These are phyloP conservation scores for Spheniscus humboldti DNA, from an alignment of 2,797 vertebrate genomes.

Conservation along the genomic window DNA sequence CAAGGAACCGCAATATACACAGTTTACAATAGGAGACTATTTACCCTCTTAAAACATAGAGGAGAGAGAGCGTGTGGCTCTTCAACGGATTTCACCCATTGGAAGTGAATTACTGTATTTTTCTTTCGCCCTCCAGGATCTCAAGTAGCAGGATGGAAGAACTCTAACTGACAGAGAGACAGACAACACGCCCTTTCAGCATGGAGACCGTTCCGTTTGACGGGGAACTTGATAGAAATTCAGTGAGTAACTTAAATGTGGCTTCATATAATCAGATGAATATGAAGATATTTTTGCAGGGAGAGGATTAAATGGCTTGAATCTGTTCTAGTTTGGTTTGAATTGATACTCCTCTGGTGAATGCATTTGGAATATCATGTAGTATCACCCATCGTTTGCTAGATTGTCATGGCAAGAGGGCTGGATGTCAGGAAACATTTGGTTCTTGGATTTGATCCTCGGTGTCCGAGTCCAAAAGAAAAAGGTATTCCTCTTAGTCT, in stretches of 20 bases:
- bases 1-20: rapidly evolving
- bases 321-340: neutral
- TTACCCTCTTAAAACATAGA: neutral
- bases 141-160: conserved; percentile 44
- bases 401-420: neutral
- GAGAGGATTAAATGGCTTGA: neutral
- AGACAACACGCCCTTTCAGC: conserved; percentile 21
- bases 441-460: neutral
- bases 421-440: neutral
- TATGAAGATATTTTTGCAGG: neutral
- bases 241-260: conserved; percentile 62
- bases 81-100: neutral
- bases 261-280: neutral
- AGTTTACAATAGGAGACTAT: neutral
- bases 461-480: neutral
- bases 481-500: neutral
- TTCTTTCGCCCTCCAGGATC: conserved; percentile 7
- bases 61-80: neutral
- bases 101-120: neutral
- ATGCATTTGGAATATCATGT: neutral
- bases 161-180: conserved; percentile 11
- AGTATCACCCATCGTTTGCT: neutral
- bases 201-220: conserved; percentile 66
- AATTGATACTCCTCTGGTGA: neutral
- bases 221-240: conserved; percentile 69